phyloP scores from a whole-genome alignment of 2,797 vertebrate species.

The Rhinophrynus dorsalis region DNA sequence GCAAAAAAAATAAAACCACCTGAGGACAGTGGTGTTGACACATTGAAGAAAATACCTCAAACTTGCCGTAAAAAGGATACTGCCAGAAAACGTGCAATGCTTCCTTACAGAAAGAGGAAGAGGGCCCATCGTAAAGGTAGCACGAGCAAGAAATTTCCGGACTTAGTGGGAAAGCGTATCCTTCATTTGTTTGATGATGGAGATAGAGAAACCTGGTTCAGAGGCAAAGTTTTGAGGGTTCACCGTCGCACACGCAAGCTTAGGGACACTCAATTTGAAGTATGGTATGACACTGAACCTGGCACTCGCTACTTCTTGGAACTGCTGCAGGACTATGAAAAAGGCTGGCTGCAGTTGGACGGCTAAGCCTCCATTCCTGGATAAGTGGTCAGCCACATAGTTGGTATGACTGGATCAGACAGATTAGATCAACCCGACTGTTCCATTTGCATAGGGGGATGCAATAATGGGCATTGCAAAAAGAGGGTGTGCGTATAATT shows the following conservation, averaged over 20 bases:
- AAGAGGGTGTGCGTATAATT: too few relatives aligned
- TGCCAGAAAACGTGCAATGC: neutral
- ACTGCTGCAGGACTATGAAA: conserved; percentile 79
- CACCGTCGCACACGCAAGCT: conserved; percentile 74
- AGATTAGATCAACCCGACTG: neutral
- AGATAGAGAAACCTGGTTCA: conserved; percentile 79
- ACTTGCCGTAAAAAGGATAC: neutral
- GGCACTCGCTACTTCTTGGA: conserved; percentile 84
- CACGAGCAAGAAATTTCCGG: conserved; percentile 61
- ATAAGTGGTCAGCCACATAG: neutral
- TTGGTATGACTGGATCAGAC: neutral
- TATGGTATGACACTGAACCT: conserved; percentile 80
- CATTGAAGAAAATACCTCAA: neutral
- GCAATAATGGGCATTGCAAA: too few relatives aligned
- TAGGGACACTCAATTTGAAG: conserved; percentile 79
- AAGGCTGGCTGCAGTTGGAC: conserved; percentile 81
- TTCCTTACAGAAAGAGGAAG: neutral
- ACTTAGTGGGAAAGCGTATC: conserved; percentile 78
- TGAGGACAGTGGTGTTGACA: neutral
- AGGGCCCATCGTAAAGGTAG: neutral
- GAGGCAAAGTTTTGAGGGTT: conserved; percentile 71
- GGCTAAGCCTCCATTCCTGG: conserved; percentile 52
- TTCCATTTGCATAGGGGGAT: neutral
- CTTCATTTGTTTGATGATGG: conserved; percentile 80
- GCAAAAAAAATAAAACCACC: neutral